Evolutionary conservation across 2,888 invertebrate genomes (phyloP), one percentile per base, ranked within the genome.

Genomic region (Nymphalis c-album): DNA sequence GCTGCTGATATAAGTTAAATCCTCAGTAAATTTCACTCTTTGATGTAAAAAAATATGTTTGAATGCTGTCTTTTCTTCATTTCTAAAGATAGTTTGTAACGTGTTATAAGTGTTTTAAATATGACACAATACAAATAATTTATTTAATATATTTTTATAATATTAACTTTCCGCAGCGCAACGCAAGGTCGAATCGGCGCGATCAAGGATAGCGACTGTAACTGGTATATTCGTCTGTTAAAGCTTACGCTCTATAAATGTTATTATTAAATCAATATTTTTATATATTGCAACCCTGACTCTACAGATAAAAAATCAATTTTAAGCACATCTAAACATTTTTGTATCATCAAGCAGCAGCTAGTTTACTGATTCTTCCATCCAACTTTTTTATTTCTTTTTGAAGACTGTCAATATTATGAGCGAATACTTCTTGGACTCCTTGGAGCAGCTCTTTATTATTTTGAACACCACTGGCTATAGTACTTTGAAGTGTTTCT

Each of bases 351-450:
- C 86, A 90, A 75, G 86, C 86, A 0, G 81, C 91, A 53, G 91
- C 92, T 18, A 95, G 79, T 72, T 94, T 94, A 61, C 93, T 91
- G 74, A 97, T 94, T 78, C 96, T 93, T 48, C 95, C 93, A 76
- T 97, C 95, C n/a, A 97, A 86, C 73, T 94, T 95, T 74, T 93
- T 91, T 69, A 97, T 94, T 77, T 97, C 96, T 74, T 94, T 94
- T 76, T 96, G 95, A 22, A 97, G 94, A 69, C 95, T 95, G 80
- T 96, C 95, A 57, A 97, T 91, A 83, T 97, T 97, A 75, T 94
- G 94, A 0, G 95, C 95, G 81, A 97, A 96, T 67, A 96, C 96
- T 77, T 96, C 96, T 77, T 97, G 96, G 0, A 97, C 95, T 0
- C 96, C 95, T 80, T 96, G 95, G 17, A 97, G 84, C 6, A 97